Conservation (phyloP, 2,113 vertebrate species). For the Cichladusa arquata region DNA sequence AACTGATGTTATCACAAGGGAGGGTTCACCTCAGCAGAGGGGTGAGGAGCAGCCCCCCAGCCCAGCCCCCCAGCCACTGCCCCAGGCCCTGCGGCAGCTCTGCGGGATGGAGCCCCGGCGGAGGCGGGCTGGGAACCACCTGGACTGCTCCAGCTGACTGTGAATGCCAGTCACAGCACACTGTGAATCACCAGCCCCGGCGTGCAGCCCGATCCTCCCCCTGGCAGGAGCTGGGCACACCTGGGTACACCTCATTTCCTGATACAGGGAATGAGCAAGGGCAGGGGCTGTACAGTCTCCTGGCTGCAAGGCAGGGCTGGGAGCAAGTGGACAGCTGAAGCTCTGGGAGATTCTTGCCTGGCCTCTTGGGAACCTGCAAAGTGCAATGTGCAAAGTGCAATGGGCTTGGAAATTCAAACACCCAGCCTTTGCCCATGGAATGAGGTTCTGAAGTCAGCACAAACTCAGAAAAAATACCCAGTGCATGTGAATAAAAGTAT, state of each 20-base stretch:
- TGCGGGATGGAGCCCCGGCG: rapidly evolving
- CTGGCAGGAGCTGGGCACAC: not conserved
- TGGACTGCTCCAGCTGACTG: not conserved
- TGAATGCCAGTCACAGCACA: not conserved
- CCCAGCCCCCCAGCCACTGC: not conserved
- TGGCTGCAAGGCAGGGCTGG: not conserved
- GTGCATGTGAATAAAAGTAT: rapidly evolving
- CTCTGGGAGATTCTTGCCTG: not conserved
- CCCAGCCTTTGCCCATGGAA: not conserved
- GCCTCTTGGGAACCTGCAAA: not conserved
- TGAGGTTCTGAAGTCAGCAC: not conserved
- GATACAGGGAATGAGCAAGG: rapidly evolving
- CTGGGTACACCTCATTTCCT: not conserved
- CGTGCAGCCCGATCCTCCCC: not conserved
- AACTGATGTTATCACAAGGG: slow-evolving; percentile 4
- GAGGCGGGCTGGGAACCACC: not conserved
- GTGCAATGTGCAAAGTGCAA: not conserved
- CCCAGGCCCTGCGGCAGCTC: not conserved
- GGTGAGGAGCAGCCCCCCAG: not conserved
- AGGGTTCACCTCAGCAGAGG: not conserved
- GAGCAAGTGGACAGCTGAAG: not conserved
- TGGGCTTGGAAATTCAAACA: not conserved
- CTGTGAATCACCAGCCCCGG: not conserved
- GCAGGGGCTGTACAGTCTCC: not conserved
- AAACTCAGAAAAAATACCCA: not conserved